Evolutionary conservation across 2,797 vertebrate species (phyloP).

Genomic region (Myotis myotis): DNA sequence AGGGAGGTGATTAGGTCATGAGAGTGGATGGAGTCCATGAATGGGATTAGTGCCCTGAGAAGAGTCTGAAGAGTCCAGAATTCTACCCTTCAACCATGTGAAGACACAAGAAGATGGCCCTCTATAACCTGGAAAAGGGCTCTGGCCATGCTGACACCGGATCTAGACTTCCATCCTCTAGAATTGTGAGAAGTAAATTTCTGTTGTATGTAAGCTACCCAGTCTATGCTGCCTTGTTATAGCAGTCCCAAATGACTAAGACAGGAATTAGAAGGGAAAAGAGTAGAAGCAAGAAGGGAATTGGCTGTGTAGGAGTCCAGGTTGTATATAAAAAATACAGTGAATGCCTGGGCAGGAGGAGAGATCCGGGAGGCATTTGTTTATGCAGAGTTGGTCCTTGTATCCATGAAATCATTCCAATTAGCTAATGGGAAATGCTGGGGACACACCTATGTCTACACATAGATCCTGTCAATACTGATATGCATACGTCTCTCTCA

Average conservation of each 20-base stretch:
- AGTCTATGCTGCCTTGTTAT: neutral
- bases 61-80: neutral
- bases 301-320: neutral
- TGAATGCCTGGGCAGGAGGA: neutral
- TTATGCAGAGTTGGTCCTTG: neutral
- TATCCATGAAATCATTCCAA: slow-evolving; percentile 2
- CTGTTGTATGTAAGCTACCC: neutral
- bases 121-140: neutral
- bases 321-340: neutral
- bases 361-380: neutral
- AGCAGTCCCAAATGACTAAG: neutral
- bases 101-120: neutral
- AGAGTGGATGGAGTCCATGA: neutral
- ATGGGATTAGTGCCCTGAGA: neutral
- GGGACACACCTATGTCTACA: neutral
- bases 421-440: neutral
- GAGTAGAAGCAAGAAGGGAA: neutral
- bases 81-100: neutral
- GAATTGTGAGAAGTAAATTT: neutral
- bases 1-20: neutral
- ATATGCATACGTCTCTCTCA: neutral
- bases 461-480: neutral
- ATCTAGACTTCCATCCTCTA: neutral
- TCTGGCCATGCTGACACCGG: neutral
- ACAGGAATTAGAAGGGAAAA: neutral